Evolutionary conservation across 1,140 invertebrate species (phyloP), one percentile per base, ranked within the genome.

Genomic region (Homarus americanus): DNA sequence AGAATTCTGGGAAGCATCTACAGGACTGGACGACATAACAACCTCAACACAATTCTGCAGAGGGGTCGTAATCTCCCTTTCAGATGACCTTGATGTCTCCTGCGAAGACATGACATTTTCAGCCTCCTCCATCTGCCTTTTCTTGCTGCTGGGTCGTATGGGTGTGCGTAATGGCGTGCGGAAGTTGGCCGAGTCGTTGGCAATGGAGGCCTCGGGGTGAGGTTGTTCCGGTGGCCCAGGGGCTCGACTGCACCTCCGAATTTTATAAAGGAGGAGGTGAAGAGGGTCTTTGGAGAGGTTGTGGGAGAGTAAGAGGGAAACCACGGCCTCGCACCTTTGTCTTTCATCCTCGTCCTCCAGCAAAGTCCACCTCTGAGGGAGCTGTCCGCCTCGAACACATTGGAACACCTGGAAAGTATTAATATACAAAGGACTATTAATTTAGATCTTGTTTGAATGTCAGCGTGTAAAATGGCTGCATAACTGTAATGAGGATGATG

Each of bases 351-450:
- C 80, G 80, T 90, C 88, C 72, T 90, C 88, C 36, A 90, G 66
- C 5, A 90, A 40, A 15, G 88, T 24, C 88, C 88, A 90, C 28
- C 49, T 76, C 17, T 80, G 88, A n/a, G 88, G 88, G 2, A 83
- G 88, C n/a, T 32, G 40, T 10, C 88, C 79, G 32, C 34, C 32
- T 17, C 88, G 41, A 34, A 90, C 78, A 49, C 82, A 76, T 44
- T 90, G 72, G 41, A 28, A 90, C 69, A 90, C 88, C 88, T 90
- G 82, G 9, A 80, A 12, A 66, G n/a, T 20, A n/a, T n/a, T n/a
- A n/a, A n/a, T n/a, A n/a, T n/a, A n/a, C n/a, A n/a, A n/a, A n/a
- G n/a, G n/a, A n/a, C n/a, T n/a, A n/a, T n/a, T n/a, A n/a, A n/a
- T n/a, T n/a, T n/a, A n/a, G n/a, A n/a, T n/a, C n/a, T n/a, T n/a